These are phyloP conservation scores for Calliphora vicina DNA, from an alignment of 1,140 invertebrate species.

Conservation along the genomic window DNA sequence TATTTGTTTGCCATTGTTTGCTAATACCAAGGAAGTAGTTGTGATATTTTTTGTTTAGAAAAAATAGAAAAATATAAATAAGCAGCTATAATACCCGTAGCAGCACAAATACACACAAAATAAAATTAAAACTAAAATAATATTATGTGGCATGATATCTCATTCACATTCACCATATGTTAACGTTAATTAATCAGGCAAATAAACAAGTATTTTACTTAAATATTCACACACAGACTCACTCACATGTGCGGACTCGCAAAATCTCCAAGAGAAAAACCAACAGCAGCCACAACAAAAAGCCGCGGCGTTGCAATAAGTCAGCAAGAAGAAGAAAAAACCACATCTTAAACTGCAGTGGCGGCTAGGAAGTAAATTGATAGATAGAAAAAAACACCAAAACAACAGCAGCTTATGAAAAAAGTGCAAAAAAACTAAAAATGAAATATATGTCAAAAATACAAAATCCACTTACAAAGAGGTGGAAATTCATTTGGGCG, in stretches of 20 bases:
- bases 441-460: neutral
- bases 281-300: neutral
- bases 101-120: neutral
- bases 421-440: neutral
- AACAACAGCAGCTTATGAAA: neutral
- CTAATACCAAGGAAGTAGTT: neutral
- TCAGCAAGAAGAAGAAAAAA: neutral
- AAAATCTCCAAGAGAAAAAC: neutral
- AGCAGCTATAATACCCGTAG: neutral
- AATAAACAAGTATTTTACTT: constrained; percentile 30
- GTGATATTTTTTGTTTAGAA: neutral
- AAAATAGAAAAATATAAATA: neutral
- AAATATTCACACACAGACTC: neutral
- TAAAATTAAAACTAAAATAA: constrained; percentile 1
- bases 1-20: constrained; percentile 15
- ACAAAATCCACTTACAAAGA: neutral
- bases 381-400: neutral
- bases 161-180: constrained; percentile 11
- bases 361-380: constrained; percentile 21
- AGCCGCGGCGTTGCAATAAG: neutral
- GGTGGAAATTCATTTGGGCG: neutral
- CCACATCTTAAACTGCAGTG: constrained; percentile 11
- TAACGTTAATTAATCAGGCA: constrained; percentile 35
- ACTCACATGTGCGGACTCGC: neutral
- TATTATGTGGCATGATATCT: constrained; percentile 13